Base-by-base conservation (phyloP, 2,113 vertebrate genomes). In the Microcebus jonahi region DNA sequence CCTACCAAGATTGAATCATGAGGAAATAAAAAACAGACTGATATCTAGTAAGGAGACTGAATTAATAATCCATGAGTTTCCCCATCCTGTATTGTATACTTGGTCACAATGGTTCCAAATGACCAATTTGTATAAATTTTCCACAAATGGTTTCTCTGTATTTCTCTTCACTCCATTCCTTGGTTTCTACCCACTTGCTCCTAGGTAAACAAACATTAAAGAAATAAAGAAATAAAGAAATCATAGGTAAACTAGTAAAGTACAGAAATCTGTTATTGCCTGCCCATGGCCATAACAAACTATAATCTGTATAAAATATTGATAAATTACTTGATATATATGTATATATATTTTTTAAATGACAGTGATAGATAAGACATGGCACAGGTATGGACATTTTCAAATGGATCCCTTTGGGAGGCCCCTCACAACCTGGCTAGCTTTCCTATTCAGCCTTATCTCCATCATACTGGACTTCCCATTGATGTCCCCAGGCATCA, bases 171-270 rank as follows among this genome's bases (percentile, higher is more conserved):
- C 17, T 88, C 87, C 31, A 55, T 75, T 70, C 34, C 48, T 73
- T 67, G 8, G 23, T 88, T 76, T 20, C 25, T 39, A 68, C 25
- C 55, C 63, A 23, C 45, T 76, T 76, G 42, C 53, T 45, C 45
- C 18, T 81, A 39, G 18, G 25, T 12, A 68, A 95, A 61, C 27
- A 65, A 67, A 34, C 14, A 53, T 13, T 59, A 75, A 92, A 45
- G 48, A 88, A 86, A 87, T 50, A 75, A 92, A 45, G 48, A 88
- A 86, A 87, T 50, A 90, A 86, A 73, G 34, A 68, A 25, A 65
- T 39, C 36, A 45, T 11, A 93, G 50, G 36, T 59, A 71, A 85
- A 63, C 11, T 68, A 70, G 21, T 36, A 92, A 68, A 57, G 42
- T 71, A 42, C 15, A 90, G 11, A 96, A 18, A 25, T 53, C 65